Percentiles rank a stretch among this genome's conserved stretches.
Conservation (phyloP, 2,888 invertebrate genomes). For the Molanna angustata region DNA sequence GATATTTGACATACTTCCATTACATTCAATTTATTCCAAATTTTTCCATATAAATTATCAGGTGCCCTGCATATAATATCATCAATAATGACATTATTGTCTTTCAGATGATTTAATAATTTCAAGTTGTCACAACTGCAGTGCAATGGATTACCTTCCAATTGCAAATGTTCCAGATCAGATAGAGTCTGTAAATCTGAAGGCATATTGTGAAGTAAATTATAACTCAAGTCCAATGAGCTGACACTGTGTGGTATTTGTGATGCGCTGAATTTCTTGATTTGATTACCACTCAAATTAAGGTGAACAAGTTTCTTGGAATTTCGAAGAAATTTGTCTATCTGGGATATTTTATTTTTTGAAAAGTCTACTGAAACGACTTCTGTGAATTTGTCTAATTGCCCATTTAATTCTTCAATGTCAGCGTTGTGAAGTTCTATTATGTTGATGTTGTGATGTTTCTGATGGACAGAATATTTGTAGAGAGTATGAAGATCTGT, state of each 20-base stretch:
- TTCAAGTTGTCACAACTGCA: slow-evolving; percentile 69
- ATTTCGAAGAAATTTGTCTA: slow-evolving; percentile 57
- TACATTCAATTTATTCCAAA: slow-evolving; percentile 59
- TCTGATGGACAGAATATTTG: slow-evolving; percentile 54
- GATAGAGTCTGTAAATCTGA: slow-evolving; percentile 55
- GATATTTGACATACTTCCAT: slow-evolving; percentile 53
- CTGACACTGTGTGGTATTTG: slow-evolving; percentile 59
- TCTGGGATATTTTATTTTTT: slow-evolving; percentile 56
- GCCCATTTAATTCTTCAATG: slow-evolving; percentile 56
- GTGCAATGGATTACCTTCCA: slow-evolving; percentile 66
- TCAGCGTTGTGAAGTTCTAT: slow-evolving; percentile 64
- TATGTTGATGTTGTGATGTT: slow-evolving; percentile 54
- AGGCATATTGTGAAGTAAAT: slow-evolving; percentile 59
- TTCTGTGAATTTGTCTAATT: slow-evolving; percentile 58
- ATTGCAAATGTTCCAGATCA: slow-evolving; percentile 59
- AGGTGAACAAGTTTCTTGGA: slow-evolving; percentile 59
- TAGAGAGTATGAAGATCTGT: slow-evolving; percentile 73
- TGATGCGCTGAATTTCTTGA: slow-evolving; percentile 52
- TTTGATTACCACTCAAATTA: slow-evolving; percentile 60
- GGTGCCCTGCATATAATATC: slow-evolving; percentile 58
- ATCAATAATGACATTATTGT: slow-evolving; percentile 55
- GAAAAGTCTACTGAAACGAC: slow-evolving; percentile 64
- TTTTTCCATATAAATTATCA: slow-evolving; percentile 47
- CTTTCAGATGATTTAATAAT: slow-evolving; percentile 59
- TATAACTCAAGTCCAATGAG: slow-evolving; percentile 61